These are phyloP conservation scores for Drosophila sp. DNA, from an alignment of 1,140 invertebrate species.

Conservation along the genomic window DNA sequence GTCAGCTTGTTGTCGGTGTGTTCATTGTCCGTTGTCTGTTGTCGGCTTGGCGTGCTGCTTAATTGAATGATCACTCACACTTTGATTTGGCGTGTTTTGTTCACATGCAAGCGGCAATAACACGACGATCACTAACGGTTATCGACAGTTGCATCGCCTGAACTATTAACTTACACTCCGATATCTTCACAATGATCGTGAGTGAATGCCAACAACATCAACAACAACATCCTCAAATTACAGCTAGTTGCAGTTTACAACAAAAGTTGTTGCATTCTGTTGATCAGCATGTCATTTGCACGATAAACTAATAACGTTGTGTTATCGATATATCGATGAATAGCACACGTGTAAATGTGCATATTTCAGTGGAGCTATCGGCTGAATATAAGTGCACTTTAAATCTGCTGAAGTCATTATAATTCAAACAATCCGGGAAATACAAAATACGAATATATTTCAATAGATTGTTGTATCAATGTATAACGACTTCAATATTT, in stretches of 20 bases:
- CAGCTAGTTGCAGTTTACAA: conserved; percentile 32
- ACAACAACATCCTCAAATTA: conserved; percentile 41
- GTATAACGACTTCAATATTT: neutral
- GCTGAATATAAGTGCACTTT: neutral
- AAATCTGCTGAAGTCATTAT: too few species aligned
- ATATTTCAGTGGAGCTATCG: neutral
- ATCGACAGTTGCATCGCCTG: conserved; percentile 51
- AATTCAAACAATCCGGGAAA: too few species aligned
- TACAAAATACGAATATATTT: too few species aligned
- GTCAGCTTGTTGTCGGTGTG: conserved; percentile 35
- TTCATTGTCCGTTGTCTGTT: conserved; percentile 19
- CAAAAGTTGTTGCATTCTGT: conserved; percentile 1
- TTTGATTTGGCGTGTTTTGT: conserved; percentile 77
- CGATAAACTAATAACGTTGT: neutral
- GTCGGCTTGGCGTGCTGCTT: conserved; percentile 66
- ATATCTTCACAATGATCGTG: conserved; percentile 43
- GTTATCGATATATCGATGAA: conserved; percentile 40
- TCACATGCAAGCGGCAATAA: conserved; percentile 43
- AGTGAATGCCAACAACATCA: conserved; percentile 43
- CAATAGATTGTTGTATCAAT: neutral
- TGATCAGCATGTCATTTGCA: conserved; percentile 29
- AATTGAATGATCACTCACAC: conserved; percentile 83
- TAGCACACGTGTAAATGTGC: neutral
- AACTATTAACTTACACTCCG: conserved; percentile 37
- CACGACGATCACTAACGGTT: conserved; percentile 51